Percentiles rank a stretch among this genome's conserved stretches.
Evolutionary conservation across 2,888 invertebrate species (phyloP).

Genomic region (Amblyjoppa fuscipennis): DNA sequence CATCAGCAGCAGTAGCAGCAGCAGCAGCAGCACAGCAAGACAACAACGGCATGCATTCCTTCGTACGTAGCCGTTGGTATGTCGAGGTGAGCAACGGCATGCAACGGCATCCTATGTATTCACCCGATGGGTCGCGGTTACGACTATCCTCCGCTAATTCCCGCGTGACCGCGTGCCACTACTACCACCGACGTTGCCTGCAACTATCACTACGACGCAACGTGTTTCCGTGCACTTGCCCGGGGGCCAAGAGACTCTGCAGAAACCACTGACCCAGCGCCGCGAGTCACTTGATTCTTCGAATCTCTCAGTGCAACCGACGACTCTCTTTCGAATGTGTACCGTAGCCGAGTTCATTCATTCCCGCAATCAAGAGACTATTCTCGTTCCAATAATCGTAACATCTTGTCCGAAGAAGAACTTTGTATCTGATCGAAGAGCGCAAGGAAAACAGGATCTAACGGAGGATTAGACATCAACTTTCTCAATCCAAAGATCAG

Average conservation of each 20-base stretch:
- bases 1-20: conserved; percentile 9
- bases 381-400: not conserved
- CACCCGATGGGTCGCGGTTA: conserved; percentile 82
- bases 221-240: conserved; percentile 20
- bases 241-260: not conserved
- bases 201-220: conserved; percentile 26
- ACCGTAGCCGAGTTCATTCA: not conserved
- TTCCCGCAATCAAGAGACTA: not conserved
- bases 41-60: conserved; percentile 80
- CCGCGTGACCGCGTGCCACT: conserved; percentile 72
- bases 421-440: not conserved
- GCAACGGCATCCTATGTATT: conserved; percentile 83
- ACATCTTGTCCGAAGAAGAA: not conserved
- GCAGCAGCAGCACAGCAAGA: conserved; percentile 35
- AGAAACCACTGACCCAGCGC: conserved; percentile 15
- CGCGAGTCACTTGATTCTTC: conserved; percentile 40
- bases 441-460: not conserved
- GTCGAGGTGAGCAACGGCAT: conserved; percentile 83
- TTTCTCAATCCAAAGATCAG: not conserved
- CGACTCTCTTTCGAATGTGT: not conserved
- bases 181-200: conserved; percentile 28
- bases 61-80: conserved; percentile 81
- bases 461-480: not conserved
- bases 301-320: conserved; percentile 10
- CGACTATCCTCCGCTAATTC: conserved; percentile 81